Percentiles rank a stretch among this genome's conserved stretches.
These are phyloP conservation scores for Bubo blakistoni DNA, from an alignment of 2,113 vertebrate genomes.

Conservation along the genomic window DNA sequence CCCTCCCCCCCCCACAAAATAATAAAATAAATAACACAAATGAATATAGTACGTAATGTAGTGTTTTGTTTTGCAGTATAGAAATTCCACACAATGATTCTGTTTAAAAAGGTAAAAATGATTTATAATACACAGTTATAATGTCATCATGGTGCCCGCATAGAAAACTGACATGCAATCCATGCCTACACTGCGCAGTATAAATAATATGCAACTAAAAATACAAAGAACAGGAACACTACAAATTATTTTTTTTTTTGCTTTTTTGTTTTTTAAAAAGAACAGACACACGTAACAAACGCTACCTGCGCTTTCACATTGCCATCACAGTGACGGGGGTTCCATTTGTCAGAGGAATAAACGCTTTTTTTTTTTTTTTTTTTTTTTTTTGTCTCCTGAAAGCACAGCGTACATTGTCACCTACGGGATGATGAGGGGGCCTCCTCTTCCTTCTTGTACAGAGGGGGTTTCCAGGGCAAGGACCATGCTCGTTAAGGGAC, in stretches of 20 bases:
- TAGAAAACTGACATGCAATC: slow-evolving; percentile 63
- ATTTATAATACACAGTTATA: slow-evolving; percentile 63
- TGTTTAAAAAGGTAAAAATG: slow-evolving; percentile 71
- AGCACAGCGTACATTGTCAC: background rate
- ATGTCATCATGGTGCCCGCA: slow-evolving; percentile 48
- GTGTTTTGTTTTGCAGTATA: slow-evolving; percentile 64
- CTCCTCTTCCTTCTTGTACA: background rate
- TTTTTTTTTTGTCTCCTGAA: background rate
- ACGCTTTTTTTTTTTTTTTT: background rate
- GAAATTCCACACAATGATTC: slow-evolving; percentile 63
- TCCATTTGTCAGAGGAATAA: background rate
- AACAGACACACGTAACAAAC: slow-evolving; percentile 24
- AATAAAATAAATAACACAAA: slow-evolving; percentile 60
- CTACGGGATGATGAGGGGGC: background rate
- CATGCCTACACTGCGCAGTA: slow-evolving; percentile 63
- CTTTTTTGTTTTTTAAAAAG: slow-evolving; percentile 27
- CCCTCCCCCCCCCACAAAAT: background rate
- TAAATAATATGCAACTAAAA: slow-evolving; percentile 66
- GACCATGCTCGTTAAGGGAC: background rate
- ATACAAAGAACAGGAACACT: slow-evolving; percentile 60
- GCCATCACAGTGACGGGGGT: slow-evolving; percentile 68
- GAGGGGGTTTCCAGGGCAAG: background rate
- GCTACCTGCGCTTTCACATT: slow-evolving; percentile 51
- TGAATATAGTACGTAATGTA: slow-evolving; percentile 49
- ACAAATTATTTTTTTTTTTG: background rate